Evolutionary conservation across 64 coral and sea anemone genomes (phyloP).

Genomic region (Hydrozoanthus tunicans): DNA sequence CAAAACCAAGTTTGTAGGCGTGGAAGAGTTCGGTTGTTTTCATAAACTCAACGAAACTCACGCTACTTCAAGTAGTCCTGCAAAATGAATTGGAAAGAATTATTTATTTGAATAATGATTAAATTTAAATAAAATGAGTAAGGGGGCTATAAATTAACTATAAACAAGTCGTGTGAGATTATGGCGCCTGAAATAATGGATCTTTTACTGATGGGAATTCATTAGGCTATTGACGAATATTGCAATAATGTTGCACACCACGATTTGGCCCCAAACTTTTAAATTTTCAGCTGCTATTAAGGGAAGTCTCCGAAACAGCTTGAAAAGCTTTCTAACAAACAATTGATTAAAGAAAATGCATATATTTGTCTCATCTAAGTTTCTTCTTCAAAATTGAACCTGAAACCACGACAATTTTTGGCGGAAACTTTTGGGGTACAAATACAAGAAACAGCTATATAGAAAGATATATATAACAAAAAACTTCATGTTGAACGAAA

Average conservation of each 20-base stretch:
- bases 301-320: not conserved
- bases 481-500: too few relatives aligned
- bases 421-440: too few relatives aligned
- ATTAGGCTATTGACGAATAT: not conserved
- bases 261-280: not conserved
- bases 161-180: not conserved
- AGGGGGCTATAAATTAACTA: not conserved
- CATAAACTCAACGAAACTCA: not conserved
- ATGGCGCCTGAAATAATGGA: not conserved
- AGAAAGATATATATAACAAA: too few relatives aligned
- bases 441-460: too few relatives aligned
- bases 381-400: too few relatives aligned
- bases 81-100: not conserved
- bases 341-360: not conserved
- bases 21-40: not conserved
- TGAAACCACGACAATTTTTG: too few relatives aligned
- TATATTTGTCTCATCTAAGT: too few relatives aligned
- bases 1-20: not conserved
- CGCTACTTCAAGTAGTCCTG: not conserved
- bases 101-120: not conserved
- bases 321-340: not conserved
- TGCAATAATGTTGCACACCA: not conserved
- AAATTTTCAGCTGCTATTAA: not conserved
- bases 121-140: not conserved
- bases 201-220: not conserved